Conservation (phyloP, 2,113 vertebrate species). For the Amia ocellicauda region DNA sequence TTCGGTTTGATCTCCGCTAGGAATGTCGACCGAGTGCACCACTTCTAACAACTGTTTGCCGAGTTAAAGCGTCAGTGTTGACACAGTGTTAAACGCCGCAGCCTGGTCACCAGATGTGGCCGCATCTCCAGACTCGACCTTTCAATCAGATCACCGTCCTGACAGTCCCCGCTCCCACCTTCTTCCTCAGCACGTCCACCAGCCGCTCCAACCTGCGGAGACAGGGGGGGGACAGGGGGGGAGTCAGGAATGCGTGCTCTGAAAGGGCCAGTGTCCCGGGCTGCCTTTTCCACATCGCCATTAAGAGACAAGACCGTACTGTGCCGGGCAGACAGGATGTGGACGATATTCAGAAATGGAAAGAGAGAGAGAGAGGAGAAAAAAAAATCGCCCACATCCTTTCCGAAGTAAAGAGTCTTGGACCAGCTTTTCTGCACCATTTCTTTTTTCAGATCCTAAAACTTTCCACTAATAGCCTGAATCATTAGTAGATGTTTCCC, state of each 20-base stretch:
- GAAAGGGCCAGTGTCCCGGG: conserved; percentile 52
- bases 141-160: conserved; percentile 86
- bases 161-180: conserved; percentile 85
- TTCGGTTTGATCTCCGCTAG: conserved; percentile 77
- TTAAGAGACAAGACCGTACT: conserved; percentile 57
- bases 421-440: too few species aligned
- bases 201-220: conserved; percentile 85
- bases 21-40: conserved; percentile 79
- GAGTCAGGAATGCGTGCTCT: conserved; percentile 57
- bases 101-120: conserved; percentile 90
- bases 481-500: not conserved
- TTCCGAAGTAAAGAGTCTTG: too few species aligned
- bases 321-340: conserved; percentile 49
- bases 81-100: conserved; percentile 81
- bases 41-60: conserved; percentile 90
- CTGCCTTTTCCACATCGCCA: too few species aligned
- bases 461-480: not conserved
- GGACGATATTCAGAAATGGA: conserved; percentile 48
- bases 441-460: not conserved
- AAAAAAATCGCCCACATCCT: not conserved
- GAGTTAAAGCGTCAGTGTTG: conserved; percentile 84
- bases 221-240: conserved; percentile 51
- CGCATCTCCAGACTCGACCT: conserved; percentile 63
- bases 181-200: conserved; percentile 95
- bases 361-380: conserved; percentile 12